Conservation (phyloP, 2,888 invertebrate genomes). For the Trichopria drosophilae region DNA sequence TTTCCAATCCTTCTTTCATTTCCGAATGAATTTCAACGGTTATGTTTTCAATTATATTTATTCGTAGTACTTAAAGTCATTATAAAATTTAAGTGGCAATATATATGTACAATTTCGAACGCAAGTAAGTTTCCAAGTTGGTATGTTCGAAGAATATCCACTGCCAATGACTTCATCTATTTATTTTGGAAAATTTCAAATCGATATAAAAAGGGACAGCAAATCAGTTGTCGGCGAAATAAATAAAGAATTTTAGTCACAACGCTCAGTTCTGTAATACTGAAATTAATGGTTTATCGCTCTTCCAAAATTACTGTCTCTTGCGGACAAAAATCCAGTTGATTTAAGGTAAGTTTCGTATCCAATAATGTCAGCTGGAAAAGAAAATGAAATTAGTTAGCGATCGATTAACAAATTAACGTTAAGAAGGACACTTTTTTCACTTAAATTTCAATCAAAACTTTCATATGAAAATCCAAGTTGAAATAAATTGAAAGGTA, state of each 20-base stretch:
- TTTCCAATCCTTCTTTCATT: no score
- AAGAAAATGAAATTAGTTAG: no score
- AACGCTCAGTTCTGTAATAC: constrained; percentile 48
- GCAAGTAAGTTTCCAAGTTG: not conserved
- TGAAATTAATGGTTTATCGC: constrained; percentile 67
- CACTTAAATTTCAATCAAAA: no score
- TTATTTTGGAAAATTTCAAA: not conserved
- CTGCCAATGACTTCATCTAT: no score
- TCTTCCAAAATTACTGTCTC: constrained; percentile 94
- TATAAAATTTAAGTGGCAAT: not conserved
- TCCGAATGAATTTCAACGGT: no score
- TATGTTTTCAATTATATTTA: not conserved
- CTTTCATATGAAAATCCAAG: no score
- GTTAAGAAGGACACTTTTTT: no score
- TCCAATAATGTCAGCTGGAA: constrained; percentile 79
- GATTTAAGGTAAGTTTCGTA: constrained; percentile 73
- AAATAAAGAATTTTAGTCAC: constrained; percentile 46
- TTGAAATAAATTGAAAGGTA: no score
- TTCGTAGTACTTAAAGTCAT: not conserved
- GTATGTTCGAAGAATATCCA: no score
- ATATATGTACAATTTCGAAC: not conserved
- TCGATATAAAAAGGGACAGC: not conserved
- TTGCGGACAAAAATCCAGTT: constrained; percentile 87
- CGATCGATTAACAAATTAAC: no score
- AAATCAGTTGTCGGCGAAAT: not conserved